These are phyloP conservation scores for Zoanthus gigantus DNA, from an alignment of 92 coral and sea anemone genomes.

Conservation along the genomic window DNA sequence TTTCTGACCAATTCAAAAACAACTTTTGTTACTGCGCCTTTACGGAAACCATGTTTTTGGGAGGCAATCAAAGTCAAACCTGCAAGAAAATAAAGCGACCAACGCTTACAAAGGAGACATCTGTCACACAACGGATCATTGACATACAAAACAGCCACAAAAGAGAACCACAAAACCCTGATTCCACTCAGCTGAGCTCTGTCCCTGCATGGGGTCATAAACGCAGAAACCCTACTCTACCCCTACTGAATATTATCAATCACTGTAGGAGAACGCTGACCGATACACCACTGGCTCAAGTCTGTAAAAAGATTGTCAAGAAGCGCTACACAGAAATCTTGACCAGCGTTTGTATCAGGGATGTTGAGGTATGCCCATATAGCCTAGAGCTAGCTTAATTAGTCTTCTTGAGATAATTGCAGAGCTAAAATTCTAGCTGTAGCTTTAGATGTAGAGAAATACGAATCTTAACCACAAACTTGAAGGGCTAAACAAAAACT, in stretches of 20 bases:
- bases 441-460: no score
- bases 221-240: not conserved
- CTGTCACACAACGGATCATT: slow-evolving; percentile 66
- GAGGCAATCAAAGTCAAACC: slow-evolving; percentile 31
- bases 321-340: slow-evolving; percentile 47
- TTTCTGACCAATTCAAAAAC: not conserved
- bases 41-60: slow-evolving; percentile 58
- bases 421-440: no score
- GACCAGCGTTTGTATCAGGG: slow-evolving; percentile 71
- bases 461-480: no score
- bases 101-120: slow-evolving; percentile 65
- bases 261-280: slow-evolving; percentile 73
- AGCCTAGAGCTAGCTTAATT: no score
- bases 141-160: slow-evolving; percentile 54
- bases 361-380: slow-evolving; percentile 55
- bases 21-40: slow-evolving; percentile 70
- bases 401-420: not conserved
- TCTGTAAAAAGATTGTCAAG: slow-evolving; percentile 60
- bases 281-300: slow-evolving; percentile 56
- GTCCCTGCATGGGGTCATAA: not conserved
- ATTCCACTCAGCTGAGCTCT: not conserved
- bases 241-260: slow-evolving; percentile 55
- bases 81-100: slow-evolving; percentile 52
- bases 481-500: no score
- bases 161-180: slow-evolving; percentile 44